These are phyloP conservation scores for Scaptomyza parva DNA, from an alignment of 2,888 invertebrate genomes.

Conservation along the genomic window DNA sequence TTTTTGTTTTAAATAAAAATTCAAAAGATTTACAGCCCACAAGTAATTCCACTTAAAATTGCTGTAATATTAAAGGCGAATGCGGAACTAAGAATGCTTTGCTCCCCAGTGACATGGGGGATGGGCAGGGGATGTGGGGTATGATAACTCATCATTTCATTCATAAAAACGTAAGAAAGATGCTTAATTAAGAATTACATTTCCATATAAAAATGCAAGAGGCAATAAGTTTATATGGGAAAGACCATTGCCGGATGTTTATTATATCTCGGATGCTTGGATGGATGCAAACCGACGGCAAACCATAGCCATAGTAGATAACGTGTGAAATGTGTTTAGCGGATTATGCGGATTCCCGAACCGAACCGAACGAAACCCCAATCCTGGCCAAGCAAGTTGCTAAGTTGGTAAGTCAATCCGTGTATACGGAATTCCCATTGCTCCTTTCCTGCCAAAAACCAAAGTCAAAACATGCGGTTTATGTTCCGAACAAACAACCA, in stretches of 20 bases:
- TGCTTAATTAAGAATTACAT: conserved; percentile 69
- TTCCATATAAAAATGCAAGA: conserved; percentile 65
- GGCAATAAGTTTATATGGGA: conserved; percentile 75
- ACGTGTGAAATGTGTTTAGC: conserved; percentile 67
- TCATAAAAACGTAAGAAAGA: conserved; percentile 63
- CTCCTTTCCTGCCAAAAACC: conserved; percentile 14
- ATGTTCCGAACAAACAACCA: conserved; percentile 48
- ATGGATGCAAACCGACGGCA: conserved; percentile 37
- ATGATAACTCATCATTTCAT: conserved; percentile 48
- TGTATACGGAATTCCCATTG: conserved; percentile 54
- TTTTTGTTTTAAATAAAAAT: conserved; percentile 77
- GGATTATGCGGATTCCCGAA: conserved; percentile 48
- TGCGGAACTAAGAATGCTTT: conserved; percentile 4
- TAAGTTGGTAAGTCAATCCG: conserved; percentile 82
- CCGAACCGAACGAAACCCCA: conserved; percentile 21
- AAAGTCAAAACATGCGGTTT: conserved; percentile 81
- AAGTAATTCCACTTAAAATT: conserved; percentile 79
- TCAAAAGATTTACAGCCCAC: conserved; percentile 74
- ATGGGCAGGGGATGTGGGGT: not conserved
- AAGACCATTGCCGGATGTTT: conserved; percentile 75
- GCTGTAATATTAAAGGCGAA: conserved; percentile 43
- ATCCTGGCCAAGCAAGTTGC: conserved; percentile 55
- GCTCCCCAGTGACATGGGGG: not conserved
- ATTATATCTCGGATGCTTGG: conserved; percentile 58
- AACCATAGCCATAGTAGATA: conserved; percentile 12